Base-by-base conservation (phyloP, 2,888 invertebrate species). In the Eremobia ochroleuca region DNA sequence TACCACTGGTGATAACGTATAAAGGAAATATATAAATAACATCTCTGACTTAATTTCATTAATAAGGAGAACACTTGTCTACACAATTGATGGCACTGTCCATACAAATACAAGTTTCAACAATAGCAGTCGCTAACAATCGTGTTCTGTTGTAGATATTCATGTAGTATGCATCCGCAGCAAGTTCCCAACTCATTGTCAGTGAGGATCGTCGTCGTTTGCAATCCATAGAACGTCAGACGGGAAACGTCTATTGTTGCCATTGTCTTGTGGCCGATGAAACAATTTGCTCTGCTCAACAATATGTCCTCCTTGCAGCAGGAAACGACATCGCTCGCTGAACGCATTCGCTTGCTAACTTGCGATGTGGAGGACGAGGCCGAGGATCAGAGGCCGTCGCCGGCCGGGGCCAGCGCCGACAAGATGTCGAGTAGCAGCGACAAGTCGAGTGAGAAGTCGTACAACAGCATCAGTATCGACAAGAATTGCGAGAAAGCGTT, bases 281-380 rank as follows among this genome's bases (percentile, higher is more conserved):
- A 73, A 83, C 74, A 73, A 80, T 80, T 74, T 74, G 59, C n/a
- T 66, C 59, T 52, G 58, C 61, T 83, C n/a, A 73, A 82, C 31
- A 76, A 75, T 73, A 49, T 59, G n/a, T 15, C n/a, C 34, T 82
- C 59, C 76, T 83, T 76, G 31, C 86, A 93, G 94, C 95, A 98
- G 92, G 97, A 97, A 89, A 98, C 98, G 86, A 98, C 98, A 73
- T 98, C 98, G 0, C 96, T 99, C 59, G 98, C 98, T 76, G 99
- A 99, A 91, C 97, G 99, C 82, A 98, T 99, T 85, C 98, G 98
- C 67, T 98, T 98, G 91, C 95, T 99, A 69, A 99, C 99, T 1
- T 98, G 98, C 91, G 98, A 98, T 92, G 98, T 98, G 59, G 98
- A 98, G 81, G 98, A 98, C 67, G 97, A 97, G 9, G 92, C 94